Percentiles rank a stretch among this genome's conserved stretches.
Conservation (phyloP, 2,113 vertebrate species). For the Camelus bactrianus region DNA sequence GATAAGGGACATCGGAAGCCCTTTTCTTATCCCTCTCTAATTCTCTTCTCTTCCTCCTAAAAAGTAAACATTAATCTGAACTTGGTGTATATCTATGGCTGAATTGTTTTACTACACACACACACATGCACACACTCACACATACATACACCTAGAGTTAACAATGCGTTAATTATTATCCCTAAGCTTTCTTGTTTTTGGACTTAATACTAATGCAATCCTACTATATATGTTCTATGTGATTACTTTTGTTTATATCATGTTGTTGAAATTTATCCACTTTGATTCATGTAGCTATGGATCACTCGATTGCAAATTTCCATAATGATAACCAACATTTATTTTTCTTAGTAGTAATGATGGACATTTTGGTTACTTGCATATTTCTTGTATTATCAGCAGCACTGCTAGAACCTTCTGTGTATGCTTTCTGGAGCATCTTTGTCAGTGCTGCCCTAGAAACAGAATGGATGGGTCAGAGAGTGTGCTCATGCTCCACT, state of each 20-base stretch:
- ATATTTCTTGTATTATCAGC: neutral
- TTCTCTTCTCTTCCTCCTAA: neutral
- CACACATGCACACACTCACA: neutral
- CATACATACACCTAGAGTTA: neutral
- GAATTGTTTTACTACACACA: neutral
- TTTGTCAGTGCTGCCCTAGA: neutral
- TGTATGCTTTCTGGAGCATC: neutral
- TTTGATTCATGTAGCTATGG: no score
- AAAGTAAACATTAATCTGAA: neutral
- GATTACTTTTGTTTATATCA: no score
- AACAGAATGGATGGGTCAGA: neutral
- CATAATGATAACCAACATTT: neutral
- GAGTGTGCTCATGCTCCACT: neutral
- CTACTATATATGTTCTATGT: rapidly evolving
- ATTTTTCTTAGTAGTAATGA: neutral
- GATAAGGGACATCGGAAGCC: neutral
- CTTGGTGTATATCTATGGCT: neutral
- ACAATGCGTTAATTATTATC: no score
- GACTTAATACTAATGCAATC: rapidly evolving
- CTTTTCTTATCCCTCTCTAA: neutral
- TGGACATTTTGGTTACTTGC: neutral
- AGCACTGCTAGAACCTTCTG: neutral
- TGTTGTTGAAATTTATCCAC: no score
- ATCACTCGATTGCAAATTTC: neutral
- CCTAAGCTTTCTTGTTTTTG: neutral